Conservation (phyloP, 2,113 vertebrate species). For the Hemiscyllium ocellatum region DNA sequence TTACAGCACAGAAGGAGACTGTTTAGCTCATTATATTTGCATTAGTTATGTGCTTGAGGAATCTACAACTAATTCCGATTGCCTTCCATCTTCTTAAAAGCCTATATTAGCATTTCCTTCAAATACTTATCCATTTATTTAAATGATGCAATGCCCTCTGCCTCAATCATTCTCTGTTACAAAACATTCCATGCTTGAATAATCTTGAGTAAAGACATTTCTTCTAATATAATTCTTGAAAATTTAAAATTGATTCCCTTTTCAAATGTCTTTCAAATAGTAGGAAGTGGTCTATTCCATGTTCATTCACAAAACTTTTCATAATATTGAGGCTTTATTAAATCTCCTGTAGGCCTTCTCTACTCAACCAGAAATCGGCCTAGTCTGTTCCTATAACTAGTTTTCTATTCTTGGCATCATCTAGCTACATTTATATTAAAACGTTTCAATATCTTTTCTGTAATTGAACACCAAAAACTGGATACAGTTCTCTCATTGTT, state of each 20-base stretch:
- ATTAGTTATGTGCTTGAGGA: neutral
- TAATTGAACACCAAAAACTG: neutral
- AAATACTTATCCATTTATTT: neutral
- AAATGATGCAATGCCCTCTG: neutral
- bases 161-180: neutral
- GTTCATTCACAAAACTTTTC: neutral
- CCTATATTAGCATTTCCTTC: neutral
- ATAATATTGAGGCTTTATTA: slow-evolving; percentile 13
- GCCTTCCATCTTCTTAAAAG: neutral
- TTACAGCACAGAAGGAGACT: neutral
- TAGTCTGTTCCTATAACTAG: neutral
- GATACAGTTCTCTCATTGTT: neutral
- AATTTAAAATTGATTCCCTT: neutral
- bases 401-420: neutral
- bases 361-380: neutral
- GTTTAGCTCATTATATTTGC: neutral
- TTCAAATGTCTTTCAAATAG: neutral
- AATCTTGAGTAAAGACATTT: neutral
- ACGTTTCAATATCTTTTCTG: neutral
- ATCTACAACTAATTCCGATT: neutral
- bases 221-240: neutral
- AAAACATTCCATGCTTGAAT: neutral
- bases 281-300: neutral
- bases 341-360: neutral
- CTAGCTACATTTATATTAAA: neutral